Base-by-base conservation (phyloP, 2,113 vertebrate genomes). In the Dicerorhinus sumatrensis region DNA sequence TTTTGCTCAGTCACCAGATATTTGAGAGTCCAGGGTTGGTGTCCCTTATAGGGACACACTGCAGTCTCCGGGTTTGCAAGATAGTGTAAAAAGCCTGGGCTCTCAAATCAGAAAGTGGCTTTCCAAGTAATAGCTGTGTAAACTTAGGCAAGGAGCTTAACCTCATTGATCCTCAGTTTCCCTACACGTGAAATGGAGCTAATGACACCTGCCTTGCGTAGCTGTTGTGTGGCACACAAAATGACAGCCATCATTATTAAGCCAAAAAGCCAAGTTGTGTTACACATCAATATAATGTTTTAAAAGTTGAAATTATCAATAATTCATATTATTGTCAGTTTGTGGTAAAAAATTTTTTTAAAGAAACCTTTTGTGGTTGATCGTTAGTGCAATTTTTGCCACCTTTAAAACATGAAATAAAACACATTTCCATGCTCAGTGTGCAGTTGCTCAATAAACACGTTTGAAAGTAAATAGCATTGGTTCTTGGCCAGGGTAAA, bases 1-100 rank as follows among this genome's bases (percentile, higher is more conserved):
- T 92, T 96, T 85, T 94, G 31, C 33, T 97, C 69, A 82, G 51
- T 77, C 36, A 81, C n/a, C 36, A 88, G 29, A 67, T 13, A 80
- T 18, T 14, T 80, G 33, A 60, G 33, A 79, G 51, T 48, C 1
- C 5, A 8, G 17, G 3, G 5, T 69, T 48, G 83, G 36, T 62
- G 31, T 36, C 27, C 65, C 5, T n/a, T 72, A 36, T 31, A 81
- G 8, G 33, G 17, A 81, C 46, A 85, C 13, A 46, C 0, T 82
- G 4, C 23, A 63, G 25, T 31, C 18, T 81, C 31, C 75, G 20
- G 17, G n/a, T 42, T 65, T 93, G 18, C 2, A 82, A 87, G 54
- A 36, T 7, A 36, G 29, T n/a, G 18, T 63, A 14, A 77, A 94
- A 86, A 67, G n/a, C 63, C 48, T 92, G 39, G 46, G 54, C 20